Conservation (phyloP, 1,140 invertebrate genomes). For the Xylocopa sonorina region DNA sequence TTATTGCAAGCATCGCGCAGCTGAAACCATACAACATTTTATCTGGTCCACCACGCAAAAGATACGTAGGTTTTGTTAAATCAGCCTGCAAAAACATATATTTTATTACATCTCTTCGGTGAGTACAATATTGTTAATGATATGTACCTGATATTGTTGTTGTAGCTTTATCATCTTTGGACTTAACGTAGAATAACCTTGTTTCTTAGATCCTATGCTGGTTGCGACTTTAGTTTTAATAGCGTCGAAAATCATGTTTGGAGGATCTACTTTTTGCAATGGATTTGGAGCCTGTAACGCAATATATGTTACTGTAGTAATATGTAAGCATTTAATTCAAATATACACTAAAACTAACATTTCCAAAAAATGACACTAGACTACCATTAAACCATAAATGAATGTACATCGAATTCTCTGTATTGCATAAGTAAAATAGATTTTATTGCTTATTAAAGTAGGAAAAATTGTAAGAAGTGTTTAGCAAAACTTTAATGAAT, state of each 20-base stretch:
- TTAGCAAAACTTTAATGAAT: no score
- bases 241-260: conserved; percentile 63
- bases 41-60: conserved; percentile 81
- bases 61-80: conserved; percentile 78
- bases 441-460: no score
- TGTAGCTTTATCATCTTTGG: conserved; percentile 41
- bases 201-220: neutral
- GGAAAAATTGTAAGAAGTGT: neutral
- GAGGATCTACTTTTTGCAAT: conserved; percentile 57
- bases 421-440: no score
- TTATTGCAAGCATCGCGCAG: conserved; percentile 45
- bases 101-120: neutral
- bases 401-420: neutral
- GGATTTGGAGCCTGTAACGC: conserved; percentile 60
- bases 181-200: conserved; percentile 16
- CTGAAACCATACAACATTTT: conserved; percentile 78
- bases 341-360: neutral
- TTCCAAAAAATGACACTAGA: neutral
- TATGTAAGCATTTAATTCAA: neutral
- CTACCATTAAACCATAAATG: neutral
- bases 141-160: conserved; percentile 60
- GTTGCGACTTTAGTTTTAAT: conserved; percentile 57
- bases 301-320: no score
- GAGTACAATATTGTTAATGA: neutral
- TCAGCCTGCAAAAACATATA: conserved; percentile 74